These are phyloP conservation scores for Morinoia aosen DNA, from an alignment of 2,888 invertebrate genomes.

Conservation along the genomic window DNA sequence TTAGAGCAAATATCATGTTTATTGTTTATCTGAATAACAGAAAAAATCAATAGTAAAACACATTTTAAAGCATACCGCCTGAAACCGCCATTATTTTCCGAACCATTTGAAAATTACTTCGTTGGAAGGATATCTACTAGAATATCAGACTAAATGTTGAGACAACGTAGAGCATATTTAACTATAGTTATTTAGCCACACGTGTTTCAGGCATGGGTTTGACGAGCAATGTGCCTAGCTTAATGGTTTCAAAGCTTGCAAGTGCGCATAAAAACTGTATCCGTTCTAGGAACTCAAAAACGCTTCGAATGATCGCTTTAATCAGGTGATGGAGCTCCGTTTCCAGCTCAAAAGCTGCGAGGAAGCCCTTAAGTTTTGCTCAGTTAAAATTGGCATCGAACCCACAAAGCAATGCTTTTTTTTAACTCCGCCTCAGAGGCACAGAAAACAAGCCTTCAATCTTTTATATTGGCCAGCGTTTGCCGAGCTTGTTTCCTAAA, in stretches of 20 bases:
- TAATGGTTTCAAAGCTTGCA: not conserved
- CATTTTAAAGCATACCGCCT: no score
- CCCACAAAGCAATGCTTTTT: not conserved
- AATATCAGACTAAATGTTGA: no score
- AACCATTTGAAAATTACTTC: not conserved
- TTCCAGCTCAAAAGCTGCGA: not conserved
- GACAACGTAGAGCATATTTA: no score
- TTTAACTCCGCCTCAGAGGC: not conserved
- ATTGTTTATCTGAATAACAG: no score
- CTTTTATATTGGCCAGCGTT: slow-evolving; percentile 15
- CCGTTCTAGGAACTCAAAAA: not conserved
- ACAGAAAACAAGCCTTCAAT: slow-evolving; percentile 20
- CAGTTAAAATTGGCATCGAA: not conserved
- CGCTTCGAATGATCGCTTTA: not conserved
- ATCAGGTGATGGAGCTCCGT: not conserved
- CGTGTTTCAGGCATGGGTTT: no score
- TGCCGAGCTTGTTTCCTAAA: slow-evolving; percentile 37
- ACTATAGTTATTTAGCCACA: no score
- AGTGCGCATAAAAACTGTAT: not conserved
- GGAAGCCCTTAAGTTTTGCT: not conserved
- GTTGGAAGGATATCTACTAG: not conserved
- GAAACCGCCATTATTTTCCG: not conserved
- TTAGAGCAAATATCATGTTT: no score
- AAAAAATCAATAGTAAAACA: no score
- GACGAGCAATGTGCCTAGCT: not conserved